A percentile compares a stretch with the other conserved stretches of the same genome.
These are phyloP conservation scores for Hydrozoanthus gracilis DNA, from an alignment of 92 coral and sea anemone genomes.

Conservation along the genomic window DNA sequence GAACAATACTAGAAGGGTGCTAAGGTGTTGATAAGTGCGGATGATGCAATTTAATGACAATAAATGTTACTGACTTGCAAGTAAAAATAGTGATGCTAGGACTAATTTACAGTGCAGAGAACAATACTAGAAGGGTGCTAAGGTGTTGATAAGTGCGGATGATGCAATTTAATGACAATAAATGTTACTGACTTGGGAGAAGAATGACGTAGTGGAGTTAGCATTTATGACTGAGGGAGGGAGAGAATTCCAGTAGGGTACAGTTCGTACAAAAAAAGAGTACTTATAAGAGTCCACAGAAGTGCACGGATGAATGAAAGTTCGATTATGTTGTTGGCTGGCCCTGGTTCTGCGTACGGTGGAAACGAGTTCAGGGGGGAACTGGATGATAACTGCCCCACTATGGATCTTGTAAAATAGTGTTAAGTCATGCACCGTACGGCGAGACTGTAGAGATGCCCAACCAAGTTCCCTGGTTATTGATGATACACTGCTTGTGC, in stretches of 20 bases:
- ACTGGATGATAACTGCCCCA: constrained; percentile 9
- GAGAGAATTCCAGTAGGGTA: no score
- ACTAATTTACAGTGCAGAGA: no score
- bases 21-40: not conserved
- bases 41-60: not conserved
- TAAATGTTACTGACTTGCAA: no score
- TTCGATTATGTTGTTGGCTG: not conserved
- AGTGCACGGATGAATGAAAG: constrained; percentile 5
- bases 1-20: not conserved
- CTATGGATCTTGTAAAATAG: not conserved
- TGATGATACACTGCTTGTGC: constrained; percentile 21
- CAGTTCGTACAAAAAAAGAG: no score
- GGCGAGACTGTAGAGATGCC: constrained; percentile 7
- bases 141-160: not conserved
- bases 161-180: not conserved
- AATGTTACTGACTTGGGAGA: no score
- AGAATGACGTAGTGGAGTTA: not conserved
- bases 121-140: not conserved
- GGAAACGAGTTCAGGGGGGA: constrained; percentile 31
- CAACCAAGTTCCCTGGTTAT: constrained; percentile 3
- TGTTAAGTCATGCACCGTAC: constrained; percentile 24
- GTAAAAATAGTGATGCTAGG: no score
- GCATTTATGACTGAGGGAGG: no score
- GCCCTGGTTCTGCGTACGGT: constrained; percentile 20
- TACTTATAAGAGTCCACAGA: not conserved